These are phyloP conservation scores for Phalloptychus januarius DNA, from an alignment of 2,797 vertebrate species.

Conservation along the genomic window DNA sequence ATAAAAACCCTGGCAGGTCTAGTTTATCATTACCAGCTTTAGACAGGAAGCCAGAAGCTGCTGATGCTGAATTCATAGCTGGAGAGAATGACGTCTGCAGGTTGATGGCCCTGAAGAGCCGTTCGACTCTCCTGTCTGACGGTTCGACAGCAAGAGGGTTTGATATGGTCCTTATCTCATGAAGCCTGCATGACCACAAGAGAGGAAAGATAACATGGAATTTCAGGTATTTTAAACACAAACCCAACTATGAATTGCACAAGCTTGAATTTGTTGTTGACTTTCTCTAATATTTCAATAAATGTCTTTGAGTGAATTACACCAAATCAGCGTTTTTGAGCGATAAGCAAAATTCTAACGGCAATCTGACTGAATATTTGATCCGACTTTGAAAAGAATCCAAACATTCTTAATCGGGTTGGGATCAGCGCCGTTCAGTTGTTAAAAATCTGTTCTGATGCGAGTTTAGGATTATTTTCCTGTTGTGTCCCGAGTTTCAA, in stretches of 20 bases:
- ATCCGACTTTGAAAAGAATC: not conserved
- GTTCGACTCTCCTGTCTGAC: conserved; percentile 81
- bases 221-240: not conserved
- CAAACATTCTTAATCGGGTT: not conserved
- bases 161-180: conserved; percentile 80
- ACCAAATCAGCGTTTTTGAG: not conserved
- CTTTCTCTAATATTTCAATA: not conserved
- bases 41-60: conserved; percentile 71
- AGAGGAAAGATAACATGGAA: not conserved
- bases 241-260: not conserved
- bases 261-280: not conserved
- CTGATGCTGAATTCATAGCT: conserved; percentile 46
- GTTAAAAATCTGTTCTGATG: not conserved
- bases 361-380: not conserved
- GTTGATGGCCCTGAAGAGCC: conserved; percentile 80
- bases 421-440: not conserved
- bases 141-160: conserved; percentile 83
- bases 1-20: conserved; percentile 1
- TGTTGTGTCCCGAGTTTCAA: not conserved
- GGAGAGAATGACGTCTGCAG: conserved; percentile 70
- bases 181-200: conserved; percentile 58
- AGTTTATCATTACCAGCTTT: conserved; percentile 77
- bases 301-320: not conserved
- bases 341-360: not conserved
- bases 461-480: not conserved